phyloP scores from a whole-genome alignment of 2,888 invertebrate genomes.

The Pterostichus madidus region DNA sequence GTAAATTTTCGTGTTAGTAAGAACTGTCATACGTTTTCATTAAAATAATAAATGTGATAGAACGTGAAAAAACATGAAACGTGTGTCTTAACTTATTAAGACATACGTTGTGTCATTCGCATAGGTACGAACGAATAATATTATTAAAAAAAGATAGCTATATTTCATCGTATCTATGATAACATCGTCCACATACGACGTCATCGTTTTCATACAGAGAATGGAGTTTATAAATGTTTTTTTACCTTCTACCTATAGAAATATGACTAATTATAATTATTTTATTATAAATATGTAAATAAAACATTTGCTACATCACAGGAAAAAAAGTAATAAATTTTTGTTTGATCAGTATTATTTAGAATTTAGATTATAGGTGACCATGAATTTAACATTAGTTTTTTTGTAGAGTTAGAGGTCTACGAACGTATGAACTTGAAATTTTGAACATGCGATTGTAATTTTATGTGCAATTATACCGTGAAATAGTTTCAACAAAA shows the following conservation, averaged over 20 bases:
- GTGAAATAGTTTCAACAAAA: constrained; percentile 8
- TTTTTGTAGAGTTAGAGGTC: constrained; percentile 48
- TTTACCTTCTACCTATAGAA: background rate
- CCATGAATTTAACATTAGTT: constrained; percentile 41
- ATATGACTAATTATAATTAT: constrained; percentile 1
- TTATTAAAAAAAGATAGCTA: too few relatives aligned
- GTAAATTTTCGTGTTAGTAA: too few relatives aligned
- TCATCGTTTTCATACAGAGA: too few relatives aligned
- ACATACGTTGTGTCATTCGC: too few relatives aligned
- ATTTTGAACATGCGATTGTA: constrained; percentile 42
- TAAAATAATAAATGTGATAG: too few relatives aligned
- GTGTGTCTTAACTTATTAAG: too few relatives aligned
- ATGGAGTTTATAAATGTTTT: too few relatives aligned
- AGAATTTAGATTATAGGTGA: constrained; percentile 30
- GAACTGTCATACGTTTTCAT: too few relatives aligned
- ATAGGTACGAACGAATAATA: too few relatives aligned
- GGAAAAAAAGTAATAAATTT: constrained; percentile 10
- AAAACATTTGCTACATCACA: background rate
- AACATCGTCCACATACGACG: too few relatives aligned
- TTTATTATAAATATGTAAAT: background rate
- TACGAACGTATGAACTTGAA: constrained; percentile 56
- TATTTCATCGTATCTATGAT: too few relatives aligned
- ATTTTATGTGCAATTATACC: constrained; percentile 26
- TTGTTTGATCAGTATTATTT: constrained; percentile 1
- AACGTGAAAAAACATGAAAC: too few relatives aligned